A percentile compares a stretch with the other conserved stretches of the same genome.
These are phyloP conservation scores for Drosophila basisetae DNA, from an alignment of 2,888 invertebrate genomes.

Conservation along the genomic window DNA sequence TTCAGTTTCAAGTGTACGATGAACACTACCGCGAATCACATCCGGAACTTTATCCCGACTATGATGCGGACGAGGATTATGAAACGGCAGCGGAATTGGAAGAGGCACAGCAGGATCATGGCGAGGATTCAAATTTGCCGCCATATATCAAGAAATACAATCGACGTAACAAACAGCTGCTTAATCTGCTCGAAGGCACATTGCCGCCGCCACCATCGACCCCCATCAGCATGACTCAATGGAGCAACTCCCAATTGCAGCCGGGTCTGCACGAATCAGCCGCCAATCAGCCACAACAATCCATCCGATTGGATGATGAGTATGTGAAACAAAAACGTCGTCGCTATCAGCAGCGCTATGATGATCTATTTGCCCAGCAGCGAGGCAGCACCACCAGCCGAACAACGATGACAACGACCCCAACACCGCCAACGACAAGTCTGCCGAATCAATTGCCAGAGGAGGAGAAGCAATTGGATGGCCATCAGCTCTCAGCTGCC, in stretches of 20 bases:
- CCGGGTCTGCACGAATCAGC: slow-evolving; percentile 68
- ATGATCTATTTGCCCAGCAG: slow-evolving; percentile 79
- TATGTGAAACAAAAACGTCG: slow-evolving; percentile 80
- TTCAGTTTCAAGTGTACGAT: slow-evolving; percentile 82
- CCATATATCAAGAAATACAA: slow-evolving; percentile 85
- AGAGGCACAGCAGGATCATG: slow-evolving; percentile 67
- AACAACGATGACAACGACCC: neutral
- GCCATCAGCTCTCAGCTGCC: slow-evolving; percentile 20
- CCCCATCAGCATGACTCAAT: slow-evolving; percentile 31
- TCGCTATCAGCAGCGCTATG: slow-evolving; percentile 74
- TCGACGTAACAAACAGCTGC: slow-evolving; percentile 84
- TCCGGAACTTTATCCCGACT: slow-evolving; percentile 70
- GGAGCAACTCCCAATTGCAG: slow-evolving; percentile 73
- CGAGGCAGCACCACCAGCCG: slow-evolving; percentile 34
- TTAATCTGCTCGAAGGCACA: slow-evolving; percentile 84
- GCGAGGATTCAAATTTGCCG: slow-evolving; percentile 81
- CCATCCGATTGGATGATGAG: slow-evolving; percentile 76
- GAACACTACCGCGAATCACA: slow-evolving; percentile 77
- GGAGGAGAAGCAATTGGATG: slow-evolving; percentile 76
- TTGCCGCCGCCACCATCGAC: slow-evolving; percentile 70
- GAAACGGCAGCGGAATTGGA: slow-evolving; percentile 69
- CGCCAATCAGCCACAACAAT: neutral
- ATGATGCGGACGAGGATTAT: slow-evolving; percentile 77
- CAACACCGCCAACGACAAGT: slow-evolving; percentile 6
- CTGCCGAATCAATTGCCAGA: slow-evolving; percentile 79